Conservation (phyloP, 2,113 vertebrate genomes). For the Gobiocypris rarus region DNA sequence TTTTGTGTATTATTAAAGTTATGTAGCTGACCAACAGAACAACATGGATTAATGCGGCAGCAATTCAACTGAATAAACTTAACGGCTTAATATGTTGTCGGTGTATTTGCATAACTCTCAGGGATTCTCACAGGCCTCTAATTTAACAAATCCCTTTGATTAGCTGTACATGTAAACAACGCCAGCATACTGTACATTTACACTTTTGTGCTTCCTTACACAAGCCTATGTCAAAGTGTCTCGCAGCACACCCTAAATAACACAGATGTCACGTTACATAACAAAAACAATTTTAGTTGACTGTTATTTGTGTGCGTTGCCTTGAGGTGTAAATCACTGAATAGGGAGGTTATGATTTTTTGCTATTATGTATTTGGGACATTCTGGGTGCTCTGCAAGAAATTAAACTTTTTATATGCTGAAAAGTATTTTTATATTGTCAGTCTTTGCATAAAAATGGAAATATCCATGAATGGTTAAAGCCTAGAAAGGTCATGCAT, state of each 20-base stretch:
- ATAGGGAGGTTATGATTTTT: neutral
- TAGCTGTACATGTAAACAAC: constrained; percentile 16
- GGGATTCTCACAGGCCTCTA: neutral
- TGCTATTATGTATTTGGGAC: constrained; percentile 2
- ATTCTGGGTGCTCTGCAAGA: neutral
- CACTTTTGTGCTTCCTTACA: neutral
- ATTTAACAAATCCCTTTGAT: constrained; percentile 33
- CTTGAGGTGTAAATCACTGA: constrained; percentile 12
- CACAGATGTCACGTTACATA: neutral
- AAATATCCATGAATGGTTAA: neutral
- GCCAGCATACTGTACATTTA: neutral
- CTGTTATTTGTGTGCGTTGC: neutral
- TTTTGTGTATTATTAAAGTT: constrained; percentile 7
- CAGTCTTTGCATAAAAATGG: too few relatives aligned
- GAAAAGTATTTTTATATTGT: neutral
- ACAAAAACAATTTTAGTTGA: neutral
- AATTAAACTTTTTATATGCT: neutral
- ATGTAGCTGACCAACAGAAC: neutral
- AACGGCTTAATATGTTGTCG: constrained; percentile 14
- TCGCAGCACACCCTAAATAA: neutral
- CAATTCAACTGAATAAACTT: constrained; percentile 11
- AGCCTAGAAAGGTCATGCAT: neutral
- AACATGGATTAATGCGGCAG: neutral
- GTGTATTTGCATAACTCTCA: constrained; percentile 22
- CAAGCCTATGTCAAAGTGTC: neutral